Conservation (phyloP, 2,113 vertebrate genomes). For the Nothoprocta perdicaria region DNA sequence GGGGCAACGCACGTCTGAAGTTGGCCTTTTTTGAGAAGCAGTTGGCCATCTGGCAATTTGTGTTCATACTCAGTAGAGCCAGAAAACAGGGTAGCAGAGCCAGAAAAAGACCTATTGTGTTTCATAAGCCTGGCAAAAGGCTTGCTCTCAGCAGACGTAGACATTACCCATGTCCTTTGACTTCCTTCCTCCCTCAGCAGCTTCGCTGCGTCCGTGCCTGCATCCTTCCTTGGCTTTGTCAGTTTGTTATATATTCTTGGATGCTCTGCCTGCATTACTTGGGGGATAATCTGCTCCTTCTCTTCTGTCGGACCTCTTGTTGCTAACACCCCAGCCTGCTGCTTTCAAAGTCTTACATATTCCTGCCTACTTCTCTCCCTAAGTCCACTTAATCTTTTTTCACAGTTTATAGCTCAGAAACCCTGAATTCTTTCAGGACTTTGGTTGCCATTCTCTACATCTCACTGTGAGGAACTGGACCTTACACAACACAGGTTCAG, state of each 20-base stretch:
- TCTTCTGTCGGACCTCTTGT: not conserved
- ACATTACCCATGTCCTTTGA: not conserved
- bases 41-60: not conserved
- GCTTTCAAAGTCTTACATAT: conserved; percentile 23
- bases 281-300: conserved; percentile 6
- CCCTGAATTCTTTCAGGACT: conserved; percentile 10
- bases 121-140: not conserved
- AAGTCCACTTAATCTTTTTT: conserved; percentile 23
- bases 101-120: not conserved
- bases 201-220: not conserved
- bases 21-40: not conserved
- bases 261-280: not conserved
- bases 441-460: not conserved
- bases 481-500: not conserved
- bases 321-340: not conserved
- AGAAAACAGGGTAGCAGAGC: not conserved
- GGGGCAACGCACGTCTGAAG: not conserved
- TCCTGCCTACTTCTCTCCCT: not conserved
- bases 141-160: not conserved
- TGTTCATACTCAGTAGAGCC: not conserved
- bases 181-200: not conserved
- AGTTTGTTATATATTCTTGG: not conserved
- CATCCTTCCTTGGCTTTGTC: not conserved
- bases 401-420: conserved; percentile 4
- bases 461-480: not conserved